A percentile compares a stretch with the other conserved stretches of the same genome.
Conservation (phyloP, 2,888 invertebrate species). For the Melanophora roralis region DNA sequence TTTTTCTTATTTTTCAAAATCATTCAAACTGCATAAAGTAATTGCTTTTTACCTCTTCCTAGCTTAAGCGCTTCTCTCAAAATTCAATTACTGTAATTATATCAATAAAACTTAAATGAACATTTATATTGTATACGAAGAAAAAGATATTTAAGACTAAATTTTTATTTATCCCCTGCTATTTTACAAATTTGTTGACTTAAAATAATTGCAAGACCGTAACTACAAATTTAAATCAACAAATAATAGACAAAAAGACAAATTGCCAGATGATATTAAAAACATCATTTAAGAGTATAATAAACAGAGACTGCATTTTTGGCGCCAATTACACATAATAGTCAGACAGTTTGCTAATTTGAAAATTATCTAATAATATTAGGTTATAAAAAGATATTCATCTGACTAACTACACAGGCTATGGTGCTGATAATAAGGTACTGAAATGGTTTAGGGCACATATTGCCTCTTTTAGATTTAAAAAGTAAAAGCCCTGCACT, state of each 20-base stretch:
- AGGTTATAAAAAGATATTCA: neutral
- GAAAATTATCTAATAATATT: neutral
- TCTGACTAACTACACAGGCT: neutral
- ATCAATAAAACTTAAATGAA: neutral
- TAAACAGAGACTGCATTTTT: neutral
- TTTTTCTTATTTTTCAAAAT: no score
- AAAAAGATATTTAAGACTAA: no score
- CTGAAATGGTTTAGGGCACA: neutral
- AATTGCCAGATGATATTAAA: neutral
- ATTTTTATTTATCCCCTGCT: neutral
- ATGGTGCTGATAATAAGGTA: neutral
- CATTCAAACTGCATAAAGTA: no score
- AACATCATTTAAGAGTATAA: neutral
- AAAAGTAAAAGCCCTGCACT: no score
- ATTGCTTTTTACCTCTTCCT: no score
- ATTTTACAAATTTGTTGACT: neutral
- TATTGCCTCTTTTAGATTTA: no score
- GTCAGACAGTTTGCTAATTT: neutral
- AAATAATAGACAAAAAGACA: neutral
- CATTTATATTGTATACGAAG: neutral
- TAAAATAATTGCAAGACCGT: neutral
- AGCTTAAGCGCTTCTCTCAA: neutral
- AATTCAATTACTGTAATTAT: neutral
- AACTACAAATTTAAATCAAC: neutral
- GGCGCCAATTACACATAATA: constrained; percentile 13